Percentiles rank a stretch among this genome's conserved stretches.
Evolutionary conservation across 2,888 invertebrate species (phyloP).

Genomic region (Folsomia manolachei): DNA sequence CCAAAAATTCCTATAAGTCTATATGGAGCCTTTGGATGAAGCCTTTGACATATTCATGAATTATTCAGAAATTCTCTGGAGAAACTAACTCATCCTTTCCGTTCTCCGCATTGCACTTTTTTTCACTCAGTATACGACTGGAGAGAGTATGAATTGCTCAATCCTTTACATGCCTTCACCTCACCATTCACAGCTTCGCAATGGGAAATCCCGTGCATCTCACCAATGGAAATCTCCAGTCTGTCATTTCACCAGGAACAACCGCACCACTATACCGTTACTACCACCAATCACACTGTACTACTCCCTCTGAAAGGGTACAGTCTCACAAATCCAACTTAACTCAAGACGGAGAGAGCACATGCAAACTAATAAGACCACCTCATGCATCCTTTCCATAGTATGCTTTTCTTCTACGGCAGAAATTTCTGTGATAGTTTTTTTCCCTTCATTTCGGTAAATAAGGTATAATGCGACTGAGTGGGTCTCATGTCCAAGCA

Average conservation of each 20-base stretch:
- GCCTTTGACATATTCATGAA: constrained; percentile 48
- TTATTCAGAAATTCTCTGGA: constrained; percentile 44
- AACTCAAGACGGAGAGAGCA: neutral
- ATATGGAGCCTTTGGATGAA: too few species aligned
- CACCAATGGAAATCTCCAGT: constrained; percentile 28
- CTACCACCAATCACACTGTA: too few species aligned
- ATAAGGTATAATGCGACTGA: neutral
- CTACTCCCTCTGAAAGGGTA: neutral
- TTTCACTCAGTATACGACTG: too few species aligned
- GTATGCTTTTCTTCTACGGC: neutral
- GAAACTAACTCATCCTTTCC: constrained; percentile 32
- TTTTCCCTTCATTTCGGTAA: neutral
- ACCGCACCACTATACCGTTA: too few species aligned
- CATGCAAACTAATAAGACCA: neutral
- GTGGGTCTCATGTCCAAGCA: neutral
- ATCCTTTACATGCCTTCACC: constrained; percentile 8
- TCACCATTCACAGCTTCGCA: neutral
- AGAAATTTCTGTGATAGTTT: neutral
- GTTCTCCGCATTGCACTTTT: constrained; percentile 12
- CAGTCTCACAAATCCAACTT: neutral
- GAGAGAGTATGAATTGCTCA: too few species aligned
- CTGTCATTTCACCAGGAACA: constrained; percentile 7
- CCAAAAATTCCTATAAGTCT: constrained; percentile 9
- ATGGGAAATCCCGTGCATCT: constrained; percentile 22
- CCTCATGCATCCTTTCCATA: neutral